A percentile compares a stretch with the other conserved stretches of the same genome.
phyloP scores from a whole-genome alignment of 35 echinoderm and acorn worm genomes.

The Lytechinus pictus region DNA sequence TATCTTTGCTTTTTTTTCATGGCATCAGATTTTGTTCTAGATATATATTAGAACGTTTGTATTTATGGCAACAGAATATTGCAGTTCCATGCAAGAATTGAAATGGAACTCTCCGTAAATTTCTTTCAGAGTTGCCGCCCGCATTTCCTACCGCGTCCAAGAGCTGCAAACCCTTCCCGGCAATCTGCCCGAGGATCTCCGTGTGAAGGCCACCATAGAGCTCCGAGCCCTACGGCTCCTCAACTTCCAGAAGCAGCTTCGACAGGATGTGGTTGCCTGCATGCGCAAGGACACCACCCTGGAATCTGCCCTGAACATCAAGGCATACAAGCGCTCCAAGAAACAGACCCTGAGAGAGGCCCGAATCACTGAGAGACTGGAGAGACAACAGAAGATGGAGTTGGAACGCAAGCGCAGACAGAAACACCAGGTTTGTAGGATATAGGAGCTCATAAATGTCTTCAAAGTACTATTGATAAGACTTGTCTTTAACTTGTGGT shows the following conservation, averaged over 20 bases:
- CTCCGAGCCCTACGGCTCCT: slow-evolving; percentile 82
- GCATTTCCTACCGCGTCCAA: slow-evolving; percentile 89
- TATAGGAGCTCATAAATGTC: not conserved
- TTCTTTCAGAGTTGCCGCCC: slow-evolving; percentile 72
- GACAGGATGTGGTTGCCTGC: slow-evolving; percentile 86
- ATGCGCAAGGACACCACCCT: slow-evolving; percentile 96
- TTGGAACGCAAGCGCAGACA: slow-evolving; percentile 91
- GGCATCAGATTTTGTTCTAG: not conserved
- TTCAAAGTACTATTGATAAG: not conserved
- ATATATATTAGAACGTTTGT: not conserved
- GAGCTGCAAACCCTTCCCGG: slow-evolving; percentile 90
- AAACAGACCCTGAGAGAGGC: slow-evolving; percentile 92
- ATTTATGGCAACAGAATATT: not conserved
- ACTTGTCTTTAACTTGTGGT: too few species aligned
- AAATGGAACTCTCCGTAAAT: not conserved
- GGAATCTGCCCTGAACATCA: slow-evolving; percentile 94
- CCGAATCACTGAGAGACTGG: slow-evolving; percentile 88
- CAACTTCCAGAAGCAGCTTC: slow-evolving; percentile 96
- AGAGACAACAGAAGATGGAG: slow-evolving; percentile 97
- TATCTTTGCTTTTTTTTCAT: not conserved
- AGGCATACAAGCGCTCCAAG: slow-evolving; percentile 99
- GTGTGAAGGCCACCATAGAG: slow-evolving; percentile 92
- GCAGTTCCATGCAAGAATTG: not conserved
- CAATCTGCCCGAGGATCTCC: slow-evolving; percentile 82
- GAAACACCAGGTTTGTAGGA: slow-evolving; percentile 89